A percentile compares a stretch with the other conserved stretches of the same genome.
Evolutionary conservation across 30 jellyfish, hydroid and myxozoan species (phyloP).

Genomic region (Aurelia aurita complex sp. Pacific): DNA sequence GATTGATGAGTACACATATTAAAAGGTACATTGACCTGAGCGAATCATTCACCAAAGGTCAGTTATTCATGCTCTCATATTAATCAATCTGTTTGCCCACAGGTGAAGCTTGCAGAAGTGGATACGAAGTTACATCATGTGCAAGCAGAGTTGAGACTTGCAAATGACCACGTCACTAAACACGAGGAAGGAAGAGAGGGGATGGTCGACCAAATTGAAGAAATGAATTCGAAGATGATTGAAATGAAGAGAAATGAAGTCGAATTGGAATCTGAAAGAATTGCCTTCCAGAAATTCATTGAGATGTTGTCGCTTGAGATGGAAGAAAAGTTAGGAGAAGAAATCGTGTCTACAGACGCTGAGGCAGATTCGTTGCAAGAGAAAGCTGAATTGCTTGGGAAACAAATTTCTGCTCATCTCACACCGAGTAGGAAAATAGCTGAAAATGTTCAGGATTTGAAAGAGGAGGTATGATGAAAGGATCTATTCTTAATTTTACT

Average conservation of each 20-base stretch:
- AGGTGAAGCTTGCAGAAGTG: constrained; percentile 64
- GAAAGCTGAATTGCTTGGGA: constrained; percentile 91
- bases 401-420: constrained; percentile 86
- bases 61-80: not conserved
- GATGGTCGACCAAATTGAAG: constrained; percentile 68
- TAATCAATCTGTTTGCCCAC: not conserved
- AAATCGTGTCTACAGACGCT: constrained; percentile 85
- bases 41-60: not conserved
- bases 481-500: too few species aligned
- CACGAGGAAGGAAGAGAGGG: constrained; percentile 56
- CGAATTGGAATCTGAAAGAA: constrained; percentile 85
- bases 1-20: too few species aligned
- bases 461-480: constrained; percentile 70
- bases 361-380: constrained; percentile 88
- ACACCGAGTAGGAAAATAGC: constrained; percentile 86
- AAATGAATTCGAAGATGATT: constrained; percentile 63
- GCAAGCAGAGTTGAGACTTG: constrained; percentile 68
- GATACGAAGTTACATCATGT: constrained; percentile 77
- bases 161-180: constrained; percentile 19
- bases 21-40: too few species aligned
- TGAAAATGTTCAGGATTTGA: constrained; percentile 90
- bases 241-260: constrained; percentile 87
- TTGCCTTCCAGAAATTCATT: constrained; percentile 86
- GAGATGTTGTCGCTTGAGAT: constrained; percentile 93
- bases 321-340: constrained; percentile 97